Evolutionary conservation across 2,113 vertebrate genomes (phyloP).

Genomic region (Cyanoliseus patagonus): DNA sequence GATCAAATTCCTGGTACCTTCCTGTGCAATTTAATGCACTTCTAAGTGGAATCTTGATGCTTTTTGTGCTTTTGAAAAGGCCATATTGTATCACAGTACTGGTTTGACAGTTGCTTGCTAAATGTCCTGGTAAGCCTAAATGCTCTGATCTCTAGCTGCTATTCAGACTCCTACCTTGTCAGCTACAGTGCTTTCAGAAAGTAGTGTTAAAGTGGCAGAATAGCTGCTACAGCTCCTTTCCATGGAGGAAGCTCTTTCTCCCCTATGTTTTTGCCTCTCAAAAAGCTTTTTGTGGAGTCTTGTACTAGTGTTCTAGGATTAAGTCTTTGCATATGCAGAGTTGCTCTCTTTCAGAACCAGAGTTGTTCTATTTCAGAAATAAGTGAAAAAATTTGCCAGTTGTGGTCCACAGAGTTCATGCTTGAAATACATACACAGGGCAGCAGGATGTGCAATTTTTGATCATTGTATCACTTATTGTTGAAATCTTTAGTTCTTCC

Average conservation of each 20-base stretch:
- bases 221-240: neutral
- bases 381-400: neutral
- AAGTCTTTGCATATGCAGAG: neutral
- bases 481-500: neutral
- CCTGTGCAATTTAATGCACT: neutral
- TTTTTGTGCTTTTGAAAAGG: neutral
- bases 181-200: neutral
- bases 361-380: neutral
- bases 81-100: neutral
- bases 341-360: neutral
- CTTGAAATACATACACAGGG: neutral
- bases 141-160: neutral
- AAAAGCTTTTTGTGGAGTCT: neutral
- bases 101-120: neutral
- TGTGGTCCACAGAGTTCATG: neutral
- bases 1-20: neutral
- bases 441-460: neutral
- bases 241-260: neutral
- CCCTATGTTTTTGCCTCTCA: neutral
- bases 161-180: neutral
- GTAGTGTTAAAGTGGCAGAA: neutral
- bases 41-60: neutral
- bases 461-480: accelerated
- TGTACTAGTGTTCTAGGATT: neutral
- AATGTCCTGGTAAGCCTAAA: neutral